These are phyloP conservation scores for Neopelma chrysocephalum DNA, from an alignment of 2,797 vertebrate genomes.

Conservation along the genomic window DNA sequence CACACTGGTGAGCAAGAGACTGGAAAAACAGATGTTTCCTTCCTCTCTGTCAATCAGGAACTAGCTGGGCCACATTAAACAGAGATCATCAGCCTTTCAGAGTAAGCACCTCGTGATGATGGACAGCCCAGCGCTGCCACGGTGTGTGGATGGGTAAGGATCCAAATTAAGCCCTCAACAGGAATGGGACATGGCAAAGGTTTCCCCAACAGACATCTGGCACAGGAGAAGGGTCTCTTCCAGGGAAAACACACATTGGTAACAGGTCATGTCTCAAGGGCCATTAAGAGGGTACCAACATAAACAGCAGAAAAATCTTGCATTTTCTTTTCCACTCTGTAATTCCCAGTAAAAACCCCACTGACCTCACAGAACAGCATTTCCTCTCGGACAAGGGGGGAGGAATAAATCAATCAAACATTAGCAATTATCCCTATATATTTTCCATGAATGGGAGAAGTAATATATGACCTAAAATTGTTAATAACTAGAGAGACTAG, in stretches of 20 bases:
- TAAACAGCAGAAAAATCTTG: background rate
- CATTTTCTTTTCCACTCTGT: background rate
- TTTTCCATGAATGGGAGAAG: background rate
- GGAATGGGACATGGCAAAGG: background rate
- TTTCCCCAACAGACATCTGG: background rate
- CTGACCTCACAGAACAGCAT: background rate
- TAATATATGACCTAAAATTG: background rate
- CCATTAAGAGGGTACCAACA: background rate
- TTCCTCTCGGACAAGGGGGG: background rate
- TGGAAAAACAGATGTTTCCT: slow-evolving; percentile 1
- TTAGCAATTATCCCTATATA: background rate
- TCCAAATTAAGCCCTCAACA: background rate
- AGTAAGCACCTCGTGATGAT: background rate
- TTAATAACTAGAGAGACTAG: background rate
- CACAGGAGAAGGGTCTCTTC: background rate
- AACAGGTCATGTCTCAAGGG: background rate
- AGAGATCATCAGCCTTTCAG: background rate
- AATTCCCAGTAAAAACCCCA: background rate
- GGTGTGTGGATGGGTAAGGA: background rate
- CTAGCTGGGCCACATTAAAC: slow-evolving; percentile 6
- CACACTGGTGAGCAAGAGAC: background rate
- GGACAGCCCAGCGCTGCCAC: background rate
- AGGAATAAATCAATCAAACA: background rate
- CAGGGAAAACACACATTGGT: background rate
- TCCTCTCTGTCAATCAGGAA: slow-evolving; percentile 25